Evolutionary conservation across 1,140 invertebrate genomes (phyloP), one percentile per base, ranked within the genome.

Genomic region (Drosophila parabipectinata): DNA sequence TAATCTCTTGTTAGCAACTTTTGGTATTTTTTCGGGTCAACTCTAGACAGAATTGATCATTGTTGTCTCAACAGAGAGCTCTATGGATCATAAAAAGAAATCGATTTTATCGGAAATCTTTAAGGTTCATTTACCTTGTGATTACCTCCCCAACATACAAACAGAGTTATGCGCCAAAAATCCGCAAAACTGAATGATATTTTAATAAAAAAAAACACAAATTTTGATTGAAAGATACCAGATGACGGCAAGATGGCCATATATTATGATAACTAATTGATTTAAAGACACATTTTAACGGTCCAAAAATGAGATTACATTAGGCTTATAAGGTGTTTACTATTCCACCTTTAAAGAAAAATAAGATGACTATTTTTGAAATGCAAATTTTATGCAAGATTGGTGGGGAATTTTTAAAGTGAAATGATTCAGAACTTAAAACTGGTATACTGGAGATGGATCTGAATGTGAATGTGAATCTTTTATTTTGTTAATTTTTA

Each of bases 261-360:
- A 75, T 68, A 68, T 68, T 39, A 39, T 9, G 53, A 55, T 55
- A 45, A 48, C 72, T 76, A 77, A 77, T 77, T 77, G 74, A 76
- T 76, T 77, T 77, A 87, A 61, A 87, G 74, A 63, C 82, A 73
- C 72, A 80, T 66, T 63, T 77, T 52, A 80, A 74, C 58, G 66
- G 72, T 45, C 47, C 62, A 59, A 47, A 58, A 54, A 63, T 68
- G 51, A 59, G 61, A 75, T 81, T 82, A 87, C 82, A 85, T 87
- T 87, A 87, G 74, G 82, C 83, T 87, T 87, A 87, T 87, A 85
- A 85, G 82, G 82, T 85, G 82, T 82, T 87, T 82, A 87, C 61
- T 61, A 71, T 77, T 50, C 78, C 21, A 6, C 45, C 21, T 21
- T 21, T 21, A 2, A 21, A 21, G 3, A 21, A 21, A 21, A 21